phyloP scores from a whole-genome alignment of 2,888 invertebrate species.

The Oscheius sp. region DNA sequence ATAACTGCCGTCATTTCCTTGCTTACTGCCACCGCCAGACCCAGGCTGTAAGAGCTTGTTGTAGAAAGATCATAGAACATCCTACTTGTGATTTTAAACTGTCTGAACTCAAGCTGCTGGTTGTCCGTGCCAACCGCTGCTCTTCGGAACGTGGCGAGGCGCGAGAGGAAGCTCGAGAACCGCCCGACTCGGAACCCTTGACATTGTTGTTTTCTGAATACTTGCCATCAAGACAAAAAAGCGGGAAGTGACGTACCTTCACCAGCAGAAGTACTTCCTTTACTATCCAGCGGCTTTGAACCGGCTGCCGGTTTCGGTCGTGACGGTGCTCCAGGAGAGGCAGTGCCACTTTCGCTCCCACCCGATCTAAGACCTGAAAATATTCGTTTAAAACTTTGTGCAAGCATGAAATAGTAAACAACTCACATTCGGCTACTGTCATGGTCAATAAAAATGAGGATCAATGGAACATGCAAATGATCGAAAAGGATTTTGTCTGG shows the following conservation, averaged over 20 bases:
- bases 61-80: not conserved
- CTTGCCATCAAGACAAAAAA: not conserved
- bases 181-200: slow-evolving; percentile 47
- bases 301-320: slow-evolving; percentile 60
- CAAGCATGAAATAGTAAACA: not conserved
- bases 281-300: slow-evolving; percentile 49
- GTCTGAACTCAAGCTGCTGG: slow-evolving; percentile 55
- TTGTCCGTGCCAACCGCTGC: slow-evolving; percentile 50
- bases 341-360: slow-evolving; percentile 25
- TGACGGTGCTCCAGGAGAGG: slow-evolving; percentile 25
- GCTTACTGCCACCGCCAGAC: slow-evolving; percentile 20
- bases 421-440: slow-evolving; percentile 27
- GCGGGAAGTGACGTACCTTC: slow-evolving; percentile 3
- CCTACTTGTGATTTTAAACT: slow-evolving; percentile 50
- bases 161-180: slow-evolving; percentile 52
- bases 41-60: slow-evolving; percentile 9
- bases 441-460: slow-evolving; percentile 12
- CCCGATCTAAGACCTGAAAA: slow-evolving; percentile 35
- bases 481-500: not conserved
- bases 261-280: slow-evolving; percentile 29
- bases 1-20: slow-evolving; percentile 14
- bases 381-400: not conserved
- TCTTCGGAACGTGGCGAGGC: slow-evolving; percentile 38
- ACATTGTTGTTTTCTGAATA: slow-evolving; percentile 49
- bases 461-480: slow-evolving; percentile 32